Evolutionary conservation across 2,113 vertebrate genomes (phyloP).

Genomic region (Bos indicus): DNA sequence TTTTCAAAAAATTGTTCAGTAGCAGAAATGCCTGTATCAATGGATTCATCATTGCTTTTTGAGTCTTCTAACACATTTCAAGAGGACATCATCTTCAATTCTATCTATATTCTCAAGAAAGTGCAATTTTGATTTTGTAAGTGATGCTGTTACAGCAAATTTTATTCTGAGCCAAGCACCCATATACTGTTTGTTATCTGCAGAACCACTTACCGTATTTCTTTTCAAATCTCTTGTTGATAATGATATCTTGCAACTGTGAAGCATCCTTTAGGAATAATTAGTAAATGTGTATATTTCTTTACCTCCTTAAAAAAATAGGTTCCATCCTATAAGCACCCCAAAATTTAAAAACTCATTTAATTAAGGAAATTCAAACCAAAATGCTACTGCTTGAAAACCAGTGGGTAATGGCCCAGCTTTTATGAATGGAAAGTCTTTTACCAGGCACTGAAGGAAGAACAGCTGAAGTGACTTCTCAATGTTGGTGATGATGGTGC

Average conservation of each 20-base stretch:
- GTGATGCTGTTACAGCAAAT: background rate
- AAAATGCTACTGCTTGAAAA: background rate
- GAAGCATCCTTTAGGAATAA: background rate
- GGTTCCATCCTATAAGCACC: background rate
- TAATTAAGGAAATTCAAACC: background rate
- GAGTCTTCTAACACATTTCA: slow-evolving; percentile 18
- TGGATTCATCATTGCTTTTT: background rate
- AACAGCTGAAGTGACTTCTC: background rate
- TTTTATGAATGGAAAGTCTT: background rate
- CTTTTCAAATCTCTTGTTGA: background rate
- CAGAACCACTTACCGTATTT: background rate
- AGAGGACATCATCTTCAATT: background rate
- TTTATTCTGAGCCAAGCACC: background rate
- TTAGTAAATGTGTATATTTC: background rate
- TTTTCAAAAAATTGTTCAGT: background rate
- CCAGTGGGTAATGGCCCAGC: background rate
- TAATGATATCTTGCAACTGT: background rate
- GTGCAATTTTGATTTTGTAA: background rate
- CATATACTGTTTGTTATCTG: background rate
- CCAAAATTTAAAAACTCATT: background rate
- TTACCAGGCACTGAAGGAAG: background rate
- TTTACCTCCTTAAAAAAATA: background rate
- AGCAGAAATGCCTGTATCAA: background rate
- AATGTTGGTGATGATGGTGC: background rate
- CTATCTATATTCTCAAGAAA: background rate